Evolutionary conservation across 2,888 invertebrate genomes (phyloP).

Genomic region (Leptopterna dolabrata): DNA sequence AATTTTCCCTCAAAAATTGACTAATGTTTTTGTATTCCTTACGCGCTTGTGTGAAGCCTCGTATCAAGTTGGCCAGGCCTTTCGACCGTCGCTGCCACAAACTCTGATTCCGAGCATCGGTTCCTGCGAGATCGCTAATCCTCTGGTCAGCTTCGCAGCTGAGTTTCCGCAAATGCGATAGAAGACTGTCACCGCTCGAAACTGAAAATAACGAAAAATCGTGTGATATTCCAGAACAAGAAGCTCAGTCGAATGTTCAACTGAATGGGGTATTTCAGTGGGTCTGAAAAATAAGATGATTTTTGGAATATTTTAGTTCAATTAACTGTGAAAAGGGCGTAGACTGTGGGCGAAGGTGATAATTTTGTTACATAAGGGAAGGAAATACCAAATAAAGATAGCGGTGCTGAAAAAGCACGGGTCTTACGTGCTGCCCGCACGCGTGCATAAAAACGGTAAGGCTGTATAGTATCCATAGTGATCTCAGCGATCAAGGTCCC

Average conservation of each 20-base stretch:
- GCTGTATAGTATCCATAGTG: too few relatives aligned
- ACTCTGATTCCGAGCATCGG: slow-evolving; percentile 76
- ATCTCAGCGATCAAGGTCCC: too few relatives aligned
- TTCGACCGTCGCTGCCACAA: slow-evolving; percentile 88
- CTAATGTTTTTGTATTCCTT: slow-evolving; percentile 64
- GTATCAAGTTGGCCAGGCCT: slow-evolving; percentile 81
- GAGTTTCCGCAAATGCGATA: slow-evolving; percentile 80
- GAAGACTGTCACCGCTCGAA: slow-evolving; percentile 78
- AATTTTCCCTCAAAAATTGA: too few relatives aligned
- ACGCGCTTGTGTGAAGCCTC: slow-evolving; percentile 89
- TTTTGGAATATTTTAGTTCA: too few relatives aligned
- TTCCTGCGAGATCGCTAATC: slow-evolving; percentile 80
- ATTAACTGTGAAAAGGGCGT: too few relatives aligned
- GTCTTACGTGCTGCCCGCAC: too few relatives aligned
- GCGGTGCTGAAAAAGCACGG: neutral
- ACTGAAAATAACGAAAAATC: slow-evolving; percentile 68
- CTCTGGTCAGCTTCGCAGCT: slow-evolving; percentile 86
- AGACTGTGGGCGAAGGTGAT: too few relatives aligned
- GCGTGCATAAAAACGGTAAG: too few relatives aligned
- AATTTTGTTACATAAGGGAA: too few relatives aligned
- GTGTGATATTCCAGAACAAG: too few relatives aligned
- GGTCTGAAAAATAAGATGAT: too few relatives aligned
- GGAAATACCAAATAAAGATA: neutral
- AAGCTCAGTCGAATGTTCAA: neutral
- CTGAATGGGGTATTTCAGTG: too few relatives aligned